Conservation (phyloP, 2,888 invertebrate genomes). For the Meloe dianella region DNA sequence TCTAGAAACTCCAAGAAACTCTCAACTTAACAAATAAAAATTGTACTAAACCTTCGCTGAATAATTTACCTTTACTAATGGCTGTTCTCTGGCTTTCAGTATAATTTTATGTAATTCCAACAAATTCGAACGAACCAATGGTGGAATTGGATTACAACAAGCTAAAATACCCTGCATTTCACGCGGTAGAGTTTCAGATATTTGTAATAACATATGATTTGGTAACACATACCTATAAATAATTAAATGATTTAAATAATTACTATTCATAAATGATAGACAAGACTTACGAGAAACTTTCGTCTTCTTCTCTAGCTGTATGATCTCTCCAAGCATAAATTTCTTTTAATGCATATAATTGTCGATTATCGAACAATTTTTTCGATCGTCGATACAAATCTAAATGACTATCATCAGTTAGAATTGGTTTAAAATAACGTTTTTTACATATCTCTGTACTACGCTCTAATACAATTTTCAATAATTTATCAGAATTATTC, state of each 20-base stretch:
- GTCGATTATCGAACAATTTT: slow-evolving; percentile 82
- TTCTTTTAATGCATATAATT: slow-evolving; percentile 80
- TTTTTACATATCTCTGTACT: slow-evolving; percentile 78
- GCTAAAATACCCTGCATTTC: slow-evolving; percentile 93
- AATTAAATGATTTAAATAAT: slow-evolving; percentile 11
- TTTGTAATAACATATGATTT: slow-evolving; percentile 92
- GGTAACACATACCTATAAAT: slow-evolving; percentile 83
- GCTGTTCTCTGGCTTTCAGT: slow-evolving; percentile 72
- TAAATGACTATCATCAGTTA: slow-evolving; percentile 73
- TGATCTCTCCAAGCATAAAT: slow-evolving; percentile 89
- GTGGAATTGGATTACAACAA: slow-evolving; percentile 93
- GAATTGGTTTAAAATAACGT: slow-evolving; percentile 79
- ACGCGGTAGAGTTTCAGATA: slow-evolving; percentile 85
- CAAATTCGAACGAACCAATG: slow-evolving; percentile 65
- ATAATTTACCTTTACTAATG: slow-evolving; percentile 65
- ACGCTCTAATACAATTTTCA: slow-evolving; percentile 74
- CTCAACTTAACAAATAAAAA: slow-evolving; percentile 42
- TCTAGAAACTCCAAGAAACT: too few relatives aligned
- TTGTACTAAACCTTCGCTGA: too few relatives aligned
- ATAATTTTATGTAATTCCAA: slow-evolving; percentile 71
- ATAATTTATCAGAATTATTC: slow-evolving; percentile 66
- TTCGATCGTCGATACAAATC: slow-evolving; percentile 79
- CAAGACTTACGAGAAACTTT: slow-evolving; percentile 75
- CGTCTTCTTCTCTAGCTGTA: slow-evolving; percentile 85
- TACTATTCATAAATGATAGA: background rate